Percentiles rank a stretch among this genome's conserved stretches.
phyloP scores from a whole-genome alignment of 2,797 vertebrate species.

The Melanotaenia maccullochi region DNA sequence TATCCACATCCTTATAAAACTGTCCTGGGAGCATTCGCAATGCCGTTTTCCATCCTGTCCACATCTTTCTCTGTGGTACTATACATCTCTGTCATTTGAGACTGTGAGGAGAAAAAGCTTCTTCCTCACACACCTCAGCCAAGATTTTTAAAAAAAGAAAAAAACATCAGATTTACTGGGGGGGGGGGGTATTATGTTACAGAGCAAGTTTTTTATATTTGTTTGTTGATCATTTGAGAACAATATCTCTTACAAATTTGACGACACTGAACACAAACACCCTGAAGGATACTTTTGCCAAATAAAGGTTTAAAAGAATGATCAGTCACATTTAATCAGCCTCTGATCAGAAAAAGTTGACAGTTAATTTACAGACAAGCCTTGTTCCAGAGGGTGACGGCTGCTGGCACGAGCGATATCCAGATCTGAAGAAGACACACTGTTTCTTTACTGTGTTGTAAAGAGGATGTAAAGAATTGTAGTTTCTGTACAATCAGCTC shows the following conservation, averaged over 20 bases:
- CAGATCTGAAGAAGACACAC: too few species aligned
- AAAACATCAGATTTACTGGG: slow-evolving; percentile 1
- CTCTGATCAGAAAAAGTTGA: background rate
- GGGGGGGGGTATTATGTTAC: background rate
- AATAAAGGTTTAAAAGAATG: background rate
- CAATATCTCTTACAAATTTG: too few species aligned
- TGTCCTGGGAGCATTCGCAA: slow-evolving; percentile 51
- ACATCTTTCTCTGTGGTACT: slow-evolving; percentile 35
- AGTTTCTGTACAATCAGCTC: background rate
- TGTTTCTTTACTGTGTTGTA: too few species aligned
- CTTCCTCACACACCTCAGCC: slow-evolving; percentile 23
- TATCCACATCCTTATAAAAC: slow-evolving; percentile 57
- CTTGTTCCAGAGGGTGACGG: too few species aligned
- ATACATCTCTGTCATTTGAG: slow-evolving; percentile 38
- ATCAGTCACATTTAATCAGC: background rate
- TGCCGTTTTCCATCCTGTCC: slow-evolving; percentile 61
- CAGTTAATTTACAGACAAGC: too few species aligned
- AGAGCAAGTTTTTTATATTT: background rate
- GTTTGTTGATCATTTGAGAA: too few species aligned
- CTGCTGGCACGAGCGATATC: too few species aligned
- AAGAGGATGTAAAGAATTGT: background rate
- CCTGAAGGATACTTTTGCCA: background rate
- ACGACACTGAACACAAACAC: background rate
- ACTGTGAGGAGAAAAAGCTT: slow-evolving; percentile 14
- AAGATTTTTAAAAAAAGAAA: background rate